A percentile compares a stretch with the other conserved stretches of the same genome.
phyloP scores from a whole-genome alignment of 2,888 invertebrate species.

The Pyrocoelia pectoralis region DNA sequence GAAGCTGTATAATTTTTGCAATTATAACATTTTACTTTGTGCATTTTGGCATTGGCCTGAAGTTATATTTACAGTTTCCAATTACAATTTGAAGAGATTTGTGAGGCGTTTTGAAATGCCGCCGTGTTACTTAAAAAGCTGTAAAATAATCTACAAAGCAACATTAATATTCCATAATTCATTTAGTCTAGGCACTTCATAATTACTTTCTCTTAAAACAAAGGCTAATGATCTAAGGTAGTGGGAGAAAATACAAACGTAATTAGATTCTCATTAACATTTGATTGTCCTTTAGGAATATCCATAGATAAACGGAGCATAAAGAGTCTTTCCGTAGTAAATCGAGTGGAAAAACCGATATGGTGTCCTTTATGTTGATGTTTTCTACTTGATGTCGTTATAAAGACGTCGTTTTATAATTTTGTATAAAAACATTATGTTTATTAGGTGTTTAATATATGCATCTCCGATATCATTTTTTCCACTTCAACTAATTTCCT shows the following conservation, averaged over 20 bases:
- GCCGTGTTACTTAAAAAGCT: background rate
- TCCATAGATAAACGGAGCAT: slow-evolving; percentile 27
- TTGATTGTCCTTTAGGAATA: slow-evolving; percentile 35
- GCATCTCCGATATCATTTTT: no score
- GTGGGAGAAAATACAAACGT: slow-evolving; percentile 28
- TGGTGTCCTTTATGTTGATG: slow-evolving; percentile 35
- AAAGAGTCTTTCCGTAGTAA: slow-evolving; percentile 27
- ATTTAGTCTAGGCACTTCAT: background rate
- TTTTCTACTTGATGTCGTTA: slow-evolving; percentile 33
- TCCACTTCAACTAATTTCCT: slow-evolving; percentile 11
- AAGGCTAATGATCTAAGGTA: slow-evolving; percentile 25
- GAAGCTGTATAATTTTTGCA: no score
- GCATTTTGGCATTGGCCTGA: no score
- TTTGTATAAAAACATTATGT: background rate
- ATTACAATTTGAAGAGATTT: background rate
- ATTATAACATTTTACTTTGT: no score
- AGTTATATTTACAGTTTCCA: background rate
- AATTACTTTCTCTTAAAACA: slow-evolving; percentile 11
- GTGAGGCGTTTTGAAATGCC: background rate
- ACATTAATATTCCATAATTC: background rate
- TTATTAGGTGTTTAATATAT: background rate
- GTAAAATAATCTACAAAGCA: slow-evolving; percentile 5
- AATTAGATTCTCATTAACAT: slow-evolving; percentile 38
- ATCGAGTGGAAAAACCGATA: slow-evolving; percentile 37
- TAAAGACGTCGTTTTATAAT: slow-evolving; percentile 30